Evolutionary conservation across 2,113 vertebrate species (phyloP), one percentile per base, ranked within the genome.

Genomic region (Perca fluviatilis): DNA sequence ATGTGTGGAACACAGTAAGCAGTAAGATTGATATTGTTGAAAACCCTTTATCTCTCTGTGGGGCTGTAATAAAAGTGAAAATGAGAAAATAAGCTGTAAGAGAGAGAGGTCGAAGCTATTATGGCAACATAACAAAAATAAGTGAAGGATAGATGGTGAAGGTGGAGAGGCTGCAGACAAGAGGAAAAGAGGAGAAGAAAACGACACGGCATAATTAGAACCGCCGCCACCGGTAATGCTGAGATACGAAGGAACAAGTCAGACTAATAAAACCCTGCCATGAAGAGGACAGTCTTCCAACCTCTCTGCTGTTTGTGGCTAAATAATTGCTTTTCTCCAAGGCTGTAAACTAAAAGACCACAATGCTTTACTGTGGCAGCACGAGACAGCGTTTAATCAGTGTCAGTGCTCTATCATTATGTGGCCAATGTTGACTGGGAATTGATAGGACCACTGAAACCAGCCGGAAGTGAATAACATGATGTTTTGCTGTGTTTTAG

Each of bases 181-280:
- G 60, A 30, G 51, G 12, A 61, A 57, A 15, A 66, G 51, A 66
- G 62, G 62, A 53, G 15, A 60, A 76, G 60, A 81, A 78, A 76
- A 65, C 69, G 56, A 77, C 67, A 63, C 21, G 13, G 61, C 67
- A 74, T 84, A 87, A 91, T 92, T 86, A 90, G 64, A 74, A 19
- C 51, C 6, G 5, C 78, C 3, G 58, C 84, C 74, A 57, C 7
- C 13, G 6, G 62, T 62, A 8, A 27, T 23, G 21, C 21, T 49
- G 61, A 74, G 61, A 69, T 4, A 61, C 74, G 64, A 69, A 75
- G 56, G 58, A 36, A 64, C 9, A 77, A 79, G 62, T 82, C 72
- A 67, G 51, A 46, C 73, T 85, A 90, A 91, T 90, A 82, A 79
- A 83, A 63, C 51, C 75, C 79, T 91, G 91, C 74, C 86, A 81